phyloP scores from a whole-genome alignment of 2,888 invertebrate species.

The Reticulitermes lucifugus region DNA sequence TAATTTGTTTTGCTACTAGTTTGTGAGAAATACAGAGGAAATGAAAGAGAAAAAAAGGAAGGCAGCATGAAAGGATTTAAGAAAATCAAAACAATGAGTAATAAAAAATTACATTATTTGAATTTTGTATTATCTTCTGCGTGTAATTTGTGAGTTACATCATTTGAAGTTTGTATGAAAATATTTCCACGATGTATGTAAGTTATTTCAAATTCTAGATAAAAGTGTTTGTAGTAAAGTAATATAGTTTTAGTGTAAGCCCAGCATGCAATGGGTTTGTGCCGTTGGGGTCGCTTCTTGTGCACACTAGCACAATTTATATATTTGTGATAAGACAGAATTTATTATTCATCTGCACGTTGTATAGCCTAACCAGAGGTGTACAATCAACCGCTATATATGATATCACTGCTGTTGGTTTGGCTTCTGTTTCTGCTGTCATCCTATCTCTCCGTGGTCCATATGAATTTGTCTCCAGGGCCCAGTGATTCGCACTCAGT shows the following conservation, averaged over 20 bases:
- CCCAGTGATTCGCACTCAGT: slow-evolving; percentile 20
- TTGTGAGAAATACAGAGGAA: too few species aligned
- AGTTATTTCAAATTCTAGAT: too few species aligned
- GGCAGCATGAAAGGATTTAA: too few species aligned
- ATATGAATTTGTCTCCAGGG: slow-evolving; percentile 31
- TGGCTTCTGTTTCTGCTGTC: neutral
- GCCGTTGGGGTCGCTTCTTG: neutral
- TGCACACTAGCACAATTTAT: neutral
- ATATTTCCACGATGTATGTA: too few species aligned
- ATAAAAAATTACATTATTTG: too few species aligned
- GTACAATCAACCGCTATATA: neutral
- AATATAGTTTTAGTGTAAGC: neutral
- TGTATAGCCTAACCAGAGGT: slow-evolving; percentile 17
- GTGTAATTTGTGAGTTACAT: too few species aligned
- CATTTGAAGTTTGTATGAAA: too few species aligned
- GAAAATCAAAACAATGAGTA: too few species aligned
- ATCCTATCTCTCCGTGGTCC: slow-evolving; percentile 20
- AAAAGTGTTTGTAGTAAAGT: neutral
- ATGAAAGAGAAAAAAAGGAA: too few species aligned
- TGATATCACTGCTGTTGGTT: neutral
- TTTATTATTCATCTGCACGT: slow-evolving; percentile 42
- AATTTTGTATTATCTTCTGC: too few species aligned
- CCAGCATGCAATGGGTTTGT: neutral
- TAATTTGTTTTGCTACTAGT: too few species aligned
- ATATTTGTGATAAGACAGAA: slow-evolving; percentile 39